A percentile compares a stretch with the other conserved stretches of the same genome.
Conservation (phyloP, 2,888 invertebrate genomes). For the Eupelmus urozonus region DNA sequence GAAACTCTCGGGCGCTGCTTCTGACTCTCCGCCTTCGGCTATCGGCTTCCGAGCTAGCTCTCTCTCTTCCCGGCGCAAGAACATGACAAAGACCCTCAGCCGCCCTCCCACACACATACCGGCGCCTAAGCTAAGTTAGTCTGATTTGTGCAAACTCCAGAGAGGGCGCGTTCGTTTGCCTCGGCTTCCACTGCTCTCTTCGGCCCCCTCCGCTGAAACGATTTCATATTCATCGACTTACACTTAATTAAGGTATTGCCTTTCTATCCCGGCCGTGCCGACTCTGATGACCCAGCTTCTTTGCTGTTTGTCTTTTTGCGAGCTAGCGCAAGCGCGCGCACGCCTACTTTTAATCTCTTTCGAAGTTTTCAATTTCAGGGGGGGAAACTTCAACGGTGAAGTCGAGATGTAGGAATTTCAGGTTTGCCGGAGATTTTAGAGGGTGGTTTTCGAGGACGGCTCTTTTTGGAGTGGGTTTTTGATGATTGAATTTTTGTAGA, state of each 20-base stretch:
- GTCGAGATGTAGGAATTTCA: no score
- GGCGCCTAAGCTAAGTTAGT: slow-evolving; percentile 57
- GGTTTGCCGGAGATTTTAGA: no score
- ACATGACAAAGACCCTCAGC: slow-evolving; percentile 37
- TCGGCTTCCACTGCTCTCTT: slow-evolving; percentile 5
- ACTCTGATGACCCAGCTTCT: slow-evolving; percentile 53
- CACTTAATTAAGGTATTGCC: slow-evolving; percentile 54
- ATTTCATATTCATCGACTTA: slow-evolving; percentile 60
- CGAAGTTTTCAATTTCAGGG: slow-evolving; percentile 39
- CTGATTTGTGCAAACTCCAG: slow-evolving; percentile 57
- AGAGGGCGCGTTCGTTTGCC: slow-evolving; percentile 43
- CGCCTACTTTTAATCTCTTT: slow-evolving; percentile 46
- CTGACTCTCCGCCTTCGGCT: slow-evolving; percentile 24
- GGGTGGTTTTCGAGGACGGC: no score
- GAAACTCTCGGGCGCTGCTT: background rate
- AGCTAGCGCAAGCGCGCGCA: background rate
- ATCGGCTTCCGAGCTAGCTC: slow-evolving; percentile 37
- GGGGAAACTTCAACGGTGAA: slow-evolving; percentile 38
- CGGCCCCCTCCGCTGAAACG: slow-evolving; percentile 6
- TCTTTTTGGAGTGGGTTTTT: no score
- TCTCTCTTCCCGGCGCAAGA: slow-evolving; percentile 27
- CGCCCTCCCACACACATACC: background rate
- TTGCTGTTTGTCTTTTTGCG: slow-evolving; percentile 49
- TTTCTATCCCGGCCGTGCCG: background rate
- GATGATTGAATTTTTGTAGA: no score